Percentiles rank a stretch among this genome's conserved stretches.
Evolutionary conservation across 1,140 invertebrate genomes (phyloP).

Genomic region (Drosophila ohnishii): DNA sequence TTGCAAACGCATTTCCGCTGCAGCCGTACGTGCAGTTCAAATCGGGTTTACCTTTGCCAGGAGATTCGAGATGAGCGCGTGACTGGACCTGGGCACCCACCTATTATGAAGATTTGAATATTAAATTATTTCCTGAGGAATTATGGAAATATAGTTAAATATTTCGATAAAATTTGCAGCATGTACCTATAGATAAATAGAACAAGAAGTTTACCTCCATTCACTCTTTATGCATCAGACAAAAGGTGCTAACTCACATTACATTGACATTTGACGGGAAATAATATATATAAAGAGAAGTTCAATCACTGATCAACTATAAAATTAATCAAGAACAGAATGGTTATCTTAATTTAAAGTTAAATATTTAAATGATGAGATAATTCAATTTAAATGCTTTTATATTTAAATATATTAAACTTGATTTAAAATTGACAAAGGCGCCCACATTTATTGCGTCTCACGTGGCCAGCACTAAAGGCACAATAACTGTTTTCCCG

Average conservation of each 20-base stretch:
- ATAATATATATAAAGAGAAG: too few species aligned
- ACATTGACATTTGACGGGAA: too few species aligned
- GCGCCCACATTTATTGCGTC: rapidly evolving
- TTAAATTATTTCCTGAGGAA: background rate
- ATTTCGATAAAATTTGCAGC: background rate
- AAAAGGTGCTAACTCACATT: too few species aligned
- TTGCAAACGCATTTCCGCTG: conserved; percentile 79
- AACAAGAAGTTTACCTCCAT: too few species aligned
- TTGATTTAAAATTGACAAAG: background rate
- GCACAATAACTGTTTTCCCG: conserved; percentile 18
- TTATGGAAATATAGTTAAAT: background rate
- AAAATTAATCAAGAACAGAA: background rate
- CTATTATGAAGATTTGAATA: background rate
- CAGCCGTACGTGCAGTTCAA: conserved; percentile 63
- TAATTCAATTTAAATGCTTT: background rate
- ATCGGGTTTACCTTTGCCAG: conserved; percentile 14
- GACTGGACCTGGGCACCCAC: background rate
- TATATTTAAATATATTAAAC: background rate
- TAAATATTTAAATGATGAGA: too few species aligned
- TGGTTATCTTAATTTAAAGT: background rate
- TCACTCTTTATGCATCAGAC: too few species aligned
- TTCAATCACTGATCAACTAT: background rate
- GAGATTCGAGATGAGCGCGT: conserved; percentile 15
- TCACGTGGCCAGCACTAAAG: background rate
- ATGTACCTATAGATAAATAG: too few species aligned